Evolutionary conservation across 1,140 invertebrate genomes (phyloP), one percentile per base, ranked within the genome.

Genomic region (Musca vetustissima): DNA sequence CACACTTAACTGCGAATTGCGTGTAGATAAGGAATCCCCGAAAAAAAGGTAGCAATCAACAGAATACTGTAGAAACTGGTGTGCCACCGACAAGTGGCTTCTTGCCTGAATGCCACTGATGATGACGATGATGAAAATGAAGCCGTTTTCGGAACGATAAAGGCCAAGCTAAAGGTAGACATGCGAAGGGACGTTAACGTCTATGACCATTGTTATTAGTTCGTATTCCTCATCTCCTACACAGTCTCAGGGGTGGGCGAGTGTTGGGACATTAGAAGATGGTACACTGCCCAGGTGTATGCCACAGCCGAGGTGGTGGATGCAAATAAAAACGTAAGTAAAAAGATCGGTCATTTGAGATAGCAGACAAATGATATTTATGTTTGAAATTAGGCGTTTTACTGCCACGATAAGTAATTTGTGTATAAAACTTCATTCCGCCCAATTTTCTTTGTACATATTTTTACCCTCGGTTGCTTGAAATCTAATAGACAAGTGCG

Each of bases 381-480:
- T 61, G 57, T 61, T 61, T 61, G 28, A 61, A 61, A 61, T 61
- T 61, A 61, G 57, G 57, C 57, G 57, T 61, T 61, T 59, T 61
- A 61, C 57, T n/a, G 57, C 28, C 32, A 61, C 36, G 57, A 61
- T 61, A 61, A 61, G 57, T 61, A 61, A 61, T 61, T 61, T 61
- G 57, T 61, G 36, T 36, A n/a, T 36, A 59, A 59, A 36, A 61
- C 17, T 9, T 36, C 28, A 15, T 36, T 17, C 19, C 19, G 28
- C 17, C 24, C n/a, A 43, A 43, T 43, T 43, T 43, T 28, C n/a
- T 28, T 17, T 4, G 25, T 17, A 8, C 14, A 8, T 28, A 14
- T 59, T 59, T 59, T 24, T 32, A n/a, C 25, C 25, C 6, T 59
- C 25, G 11, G 8, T 32, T 25, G 25, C 55, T 43, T 8, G 28